Conservation (phyloP, 2,113 vertebrate genomes). For the Neopipo cinnamomea region DNA sequence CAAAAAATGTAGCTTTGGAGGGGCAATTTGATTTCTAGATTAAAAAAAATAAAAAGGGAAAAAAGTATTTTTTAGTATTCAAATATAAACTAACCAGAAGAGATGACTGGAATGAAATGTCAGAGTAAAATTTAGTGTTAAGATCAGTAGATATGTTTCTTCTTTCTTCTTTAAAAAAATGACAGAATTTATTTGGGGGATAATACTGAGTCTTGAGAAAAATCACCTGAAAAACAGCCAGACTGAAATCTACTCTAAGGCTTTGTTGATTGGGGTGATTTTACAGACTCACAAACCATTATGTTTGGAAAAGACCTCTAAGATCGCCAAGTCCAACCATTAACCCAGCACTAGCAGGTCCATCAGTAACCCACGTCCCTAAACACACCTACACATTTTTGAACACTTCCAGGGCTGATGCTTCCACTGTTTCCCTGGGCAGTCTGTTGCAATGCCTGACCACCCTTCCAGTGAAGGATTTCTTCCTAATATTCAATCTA, state of each 20-base stretch:
- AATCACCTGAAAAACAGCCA: background rate
- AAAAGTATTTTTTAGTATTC: background rate
- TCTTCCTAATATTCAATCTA: background rate
- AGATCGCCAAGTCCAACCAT: background rate
- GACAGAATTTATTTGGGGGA: background rate
- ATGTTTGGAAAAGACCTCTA: background rate
- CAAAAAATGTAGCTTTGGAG: background rate
- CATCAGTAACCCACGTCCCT: no score
- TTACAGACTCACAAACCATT: background rate
- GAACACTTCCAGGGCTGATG: background rate
- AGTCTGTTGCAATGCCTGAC: background rate
- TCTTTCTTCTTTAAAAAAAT: background rate
- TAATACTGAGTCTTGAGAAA: background rate
- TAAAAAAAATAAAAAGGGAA: no score
- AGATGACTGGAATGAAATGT: background rate
- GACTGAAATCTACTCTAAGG: background rate
- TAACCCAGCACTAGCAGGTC: background rate
- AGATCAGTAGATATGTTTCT: background rate
- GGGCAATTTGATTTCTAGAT: background rate
- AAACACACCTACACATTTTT: background rate
- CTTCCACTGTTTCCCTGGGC: no score
- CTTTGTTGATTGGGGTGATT: background rate
- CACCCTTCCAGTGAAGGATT: background rate
- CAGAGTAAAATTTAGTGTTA: background rate
- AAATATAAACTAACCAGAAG: background rate